A percentile compares a stretch with the other conserved stretches of the same genome.
phyloP scores from a whole-genome alignment of 2,888 invertebrate species.

The Hedychridium roseum region DNA sequence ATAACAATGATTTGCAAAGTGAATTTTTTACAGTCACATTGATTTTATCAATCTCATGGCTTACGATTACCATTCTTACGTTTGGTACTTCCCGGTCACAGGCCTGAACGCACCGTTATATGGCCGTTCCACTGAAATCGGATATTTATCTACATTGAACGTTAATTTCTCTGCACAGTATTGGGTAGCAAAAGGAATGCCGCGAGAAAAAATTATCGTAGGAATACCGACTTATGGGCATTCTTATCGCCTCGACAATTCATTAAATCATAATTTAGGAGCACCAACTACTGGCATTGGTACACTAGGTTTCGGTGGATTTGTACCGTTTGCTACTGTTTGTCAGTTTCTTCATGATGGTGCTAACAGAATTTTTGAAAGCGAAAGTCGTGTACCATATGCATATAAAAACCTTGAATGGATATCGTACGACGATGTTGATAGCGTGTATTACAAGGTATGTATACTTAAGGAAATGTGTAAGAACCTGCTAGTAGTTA shows the following conservation, averaged over 20 bases:
- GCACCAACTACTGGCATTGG: slow-evolving; percentile 79
- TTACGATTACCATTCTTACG: slow-evolving; percentile 88
- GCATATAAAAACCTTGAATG: slow-evolving; percentile 76
- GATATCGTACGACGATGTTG: slow-evolving; percentile 82
- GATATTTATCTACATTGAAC: slow-evolving; percentile 76
- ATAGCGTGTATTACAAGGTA: slow-evolving; percentile 67
- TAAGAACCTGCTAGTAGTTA: too few species aligned
- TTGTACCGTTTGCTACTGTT: slow-evolving; percentile 74
- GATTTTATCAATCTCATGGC: slow-evolving; percentile 92
- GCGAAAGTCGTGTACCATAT: slow-evolving; percentile 79
- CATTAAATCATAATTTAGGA: slow-evolving; percentile 71
- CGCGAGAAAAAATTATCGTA: slow-evolving; percentile 78
- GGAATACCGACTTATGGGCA: slow-evolving; percentile 92
- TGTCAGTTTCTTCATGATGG: slow-evolving; percentile 73
- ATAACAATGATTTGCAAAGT: slow-evolving; percentile 8
- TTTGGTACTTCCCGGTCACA: slow-evolving; percentile 80
- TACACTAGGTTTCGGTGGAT: slow-evolving; percentile 73
- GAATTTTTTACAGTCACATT: slow-evolving; percentile 69
- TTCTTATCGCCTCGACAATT: slow-evolving; percentile 70
- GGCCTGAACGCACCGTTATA: slow-evolving; percentile 85
- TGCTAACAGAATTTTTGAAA: slow-evolving; percentile 71
- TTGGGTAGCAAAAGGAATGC: slow-evolving; percentile 80
- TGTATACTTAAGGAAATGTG: neutral
- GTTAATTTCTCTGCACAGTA: slow-evolving; percentile 83
- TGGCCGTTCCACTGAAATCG: slow-evolving; percentile 68